phyloP scores from a whole-genome alignment of 2,797 vertebrate genomes.

The Luscinia megarhynchos region DNA sequence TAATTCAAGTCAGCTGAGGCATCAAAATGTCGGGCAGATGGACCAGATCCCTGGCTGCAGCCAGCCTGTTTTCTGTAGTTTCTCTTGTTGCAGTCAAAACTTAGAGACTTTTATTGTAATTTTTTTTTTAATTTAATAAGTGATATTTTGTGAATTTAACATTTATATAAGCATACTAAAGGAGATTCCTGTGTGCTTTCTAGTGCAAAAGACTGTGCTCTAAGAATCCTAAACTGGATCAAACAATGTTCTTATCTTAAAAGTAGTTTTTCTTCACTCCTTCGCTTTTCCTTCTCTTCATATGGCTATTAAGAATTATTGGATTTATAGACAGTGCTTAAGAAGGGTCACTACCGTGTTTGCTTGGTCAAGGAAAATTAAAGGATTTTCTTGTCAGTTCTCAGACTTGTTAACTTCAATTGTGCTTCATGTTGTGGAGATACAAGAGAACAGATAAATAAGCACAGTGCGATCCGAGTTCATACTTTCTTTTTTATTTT shows the following conservation, averaged over 20 bases:
- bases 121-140: not conserved
- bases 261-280: not conserved
- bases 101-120: not conserved
- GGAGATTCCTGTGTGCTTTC: not conserved
- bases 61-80: conserved; percentile 2
- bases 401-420: not conserved
- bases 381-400: not conserved
- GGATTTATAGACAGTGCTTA: not conserved
- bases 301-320: not conserved
- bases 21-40: conserved; percentile 56
- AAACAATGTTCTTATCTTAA: not conserved
- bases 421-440: accelerated
- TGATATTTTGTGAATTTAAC: conserved; percentile 9
- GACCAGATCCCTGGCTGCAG: conserved; percentile 21
- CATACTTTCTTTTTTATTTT: not conserved
- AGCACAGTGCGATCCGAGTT: not conserved
- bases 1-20: conserved; percentile 68
- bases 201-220: not conserved
- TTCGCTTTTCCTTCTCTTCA: not conserved
- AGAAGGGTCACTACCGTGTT: not conserved
- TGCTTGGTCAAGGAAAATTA: not conserved
- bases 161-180: conserved; percentile 4
- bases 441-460: not conserved
- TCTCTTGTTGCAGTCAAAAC: not conserved
- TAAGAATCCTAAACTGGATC: not conserved